Base-by-base conservation (phyloP, 2,888 invertebrate genomes). In the Monopis laevigella region DNA sequence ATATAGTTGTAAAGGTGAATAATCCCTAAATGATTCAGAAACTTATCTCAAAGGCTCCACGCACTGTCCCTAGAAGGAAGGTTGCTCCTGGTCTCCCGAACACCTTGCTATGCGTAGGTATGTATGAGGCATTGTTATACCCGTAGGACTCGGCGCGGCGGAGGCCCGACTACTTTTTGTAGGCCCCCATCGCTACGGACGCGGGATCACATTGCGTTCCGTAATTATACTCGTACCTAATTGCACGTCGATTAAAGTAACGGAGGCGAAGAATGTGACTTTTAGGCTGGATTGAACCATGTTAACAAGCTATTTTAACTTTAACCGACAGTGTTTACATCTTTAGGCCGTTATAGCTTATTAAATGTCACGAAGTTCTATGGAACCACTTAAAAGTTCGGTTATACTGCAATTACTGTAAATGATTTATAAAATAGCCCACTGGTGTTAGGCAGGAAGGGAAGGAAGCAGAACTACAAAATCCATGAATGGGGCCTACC, bases 1-100 rank as follows among this genome's bases (percentile, higher is more conserved):
- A n/a, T n/a, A n/a, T 44, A 49, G 46, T 43, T 48, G 51, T 48
- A 44, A 40, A 71, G 72, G 71, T 71, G 66, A 75, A 73, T 48
- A 70, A 58, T 70, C 64, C 60, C 56, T 62, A 57, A 65, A 62
- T 61, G 61, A 66, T 60, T 62, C 58, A 39, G 51, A 48, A 48
- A 46, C 46, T 46, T 36, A 36, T 36, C 36, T 36, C 50, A 49
- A 50, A 50, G 50, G 45, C 46, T 21, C 12, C 36, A 36, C 51
- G 48, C 21, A 49, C 58, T 49, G 49, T 61, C 72, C 71, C 55
- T 70, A 74, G 56, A 72, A 56, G 73, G 73, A 59, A 75, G 51
- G 62, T 69, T 70, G 55, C 32, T 32, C n/a, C 32, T 32, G 32
- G 32, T 17, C 32, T 17, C 32, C 16, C 13, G 7, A 5, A 13